These are phyloP conservation scores for Tupiocoris notatus DNA, from an alignment of 2,888 invertebrate genomes.

Conservation along the genomic window DNA sequence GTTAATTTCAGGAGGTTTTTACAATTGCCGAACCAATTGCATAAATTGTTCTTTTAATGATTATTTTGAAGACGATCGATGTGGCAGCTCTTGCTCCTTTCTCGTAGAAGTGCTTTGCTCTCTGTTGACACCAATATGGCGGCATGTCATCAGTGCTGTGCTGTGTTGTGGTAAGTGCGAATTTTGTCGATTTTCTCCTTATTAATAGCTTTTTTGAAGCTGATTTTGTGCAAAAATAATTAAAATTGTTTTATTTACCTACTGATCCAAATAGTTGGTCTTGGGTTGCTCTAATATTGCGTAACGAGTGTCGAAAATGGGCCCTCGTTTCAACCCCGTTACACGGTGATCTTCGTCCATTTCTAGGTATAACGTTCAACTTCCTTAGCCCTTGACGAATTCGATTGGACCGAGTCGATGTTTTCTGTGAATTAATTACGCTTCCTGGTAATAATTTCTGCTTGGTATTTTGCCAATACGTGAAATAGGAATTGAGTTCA, in stretches of 20 bases:
- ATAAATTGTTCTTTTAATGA: not conserved
- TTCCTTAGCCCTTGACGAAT: not conserved
- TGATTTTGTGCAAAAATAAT: not conserved
- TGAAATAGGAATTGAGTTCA: no score
- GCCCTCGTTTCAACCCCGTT: not conserved
- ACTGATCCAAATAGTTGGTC: not conserved
- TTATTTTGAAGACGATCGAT: not conserved
- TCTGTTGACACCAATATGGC: constrained; percentile 82
- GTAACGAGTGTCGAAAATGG: no score
- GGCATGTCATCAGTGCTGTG: constrained; percentile 95
- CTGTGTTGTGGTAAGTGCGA: constrained; percentile 87
- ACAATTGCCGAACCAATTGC: no score
- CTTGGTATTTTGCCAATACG: no score
- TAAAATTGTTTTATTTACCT: not conserved
- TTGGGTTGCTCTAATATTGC: not conserved
- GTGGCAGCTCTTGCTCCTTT: not conserved
- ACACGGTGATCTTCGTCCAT: not conserved
- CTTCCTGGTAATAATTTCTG: no score
- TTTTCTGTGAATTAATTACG: no score
- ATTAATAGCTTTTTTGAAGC: not conserved
- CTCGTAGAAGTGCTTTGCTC: constrained; percentile 2
- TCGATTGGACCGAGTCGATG: not conserved
- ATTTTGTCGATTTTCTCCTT: constrained; percentile 21
- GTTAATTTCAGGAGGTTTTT: no score
- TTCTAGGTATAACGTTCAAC: not conserved